These are phyloP conservation scores for Catostylus mosaicus DNA, from an alignment of 30 jellyfish, hydroid and myxozoan species.

Conservation along the genomic window DNA sequence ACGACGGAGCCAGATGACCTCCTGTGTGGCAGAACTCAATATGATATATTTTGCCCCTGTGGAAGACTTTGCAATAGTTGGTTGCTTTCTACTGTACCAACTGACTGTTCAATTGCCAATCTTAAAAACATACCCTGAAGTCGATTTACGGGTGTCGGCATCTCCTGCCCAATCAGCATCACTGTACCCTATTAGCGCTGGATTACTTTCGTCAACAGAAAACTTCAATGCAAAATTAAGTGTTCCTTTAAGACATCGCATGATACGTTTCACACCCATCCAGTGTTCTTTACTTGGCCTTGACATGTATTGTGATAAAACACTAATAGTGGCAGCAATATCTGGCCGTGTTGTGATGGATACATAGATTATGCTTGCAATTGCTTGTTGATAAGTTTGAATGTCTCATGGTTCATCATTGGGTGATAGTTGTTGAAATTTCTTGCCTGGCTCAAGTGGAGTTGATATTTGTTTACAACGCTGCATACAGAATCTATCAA, in stretches of 20 bases:
- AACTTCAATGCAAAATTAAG: constrained; percentile 32
- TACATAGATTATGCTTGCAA: constrained; percentile 51
- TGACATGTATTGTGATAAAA: constrained; percentile 39
- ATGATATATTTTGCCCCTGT: constrained; percentile 22
- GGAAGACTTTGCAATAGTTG: constrained; percentile 15
- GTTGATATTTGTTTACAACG: too few species aligned
- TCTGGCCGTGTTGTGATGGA: constrained; percentile 46
- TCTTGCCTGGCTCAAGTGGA: too few species aligned
- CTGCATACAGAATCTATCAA: too few species aligned
- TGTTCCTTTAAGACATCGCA: constrained; percentile 48
- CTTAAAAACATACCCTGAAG: constrained; percentile 48
- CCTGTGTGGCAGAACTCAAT: constrained; percentile 19
- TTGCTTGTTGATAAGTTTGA: constrained; percentile 25
- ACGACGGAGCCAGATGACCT: constrained; percentile 8
- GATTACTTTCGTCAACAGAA: constrained; percentile 1
- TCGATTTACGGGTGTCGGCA: constrained; percentile 23
- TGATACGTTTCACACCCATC: constrained; percentile 47
- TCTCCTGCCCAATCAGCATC: constrained; percentile 60
- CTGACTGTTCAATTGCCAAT: constrained; percentile 23
- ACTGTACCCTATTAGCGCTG: background rate
- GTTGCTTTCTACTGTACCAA: constrained; percentile 30
- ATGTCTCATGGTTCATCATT: background rate
- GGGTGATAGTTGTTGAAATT: too few species aligned
- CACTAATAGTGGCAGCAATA: constrained; percentile 52
- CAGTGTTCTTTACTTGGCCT: constrained; percentile 60